Conservation (phyloP, 2,797 vertebrate genomes). For the Enteromius treurensis region DNA sequence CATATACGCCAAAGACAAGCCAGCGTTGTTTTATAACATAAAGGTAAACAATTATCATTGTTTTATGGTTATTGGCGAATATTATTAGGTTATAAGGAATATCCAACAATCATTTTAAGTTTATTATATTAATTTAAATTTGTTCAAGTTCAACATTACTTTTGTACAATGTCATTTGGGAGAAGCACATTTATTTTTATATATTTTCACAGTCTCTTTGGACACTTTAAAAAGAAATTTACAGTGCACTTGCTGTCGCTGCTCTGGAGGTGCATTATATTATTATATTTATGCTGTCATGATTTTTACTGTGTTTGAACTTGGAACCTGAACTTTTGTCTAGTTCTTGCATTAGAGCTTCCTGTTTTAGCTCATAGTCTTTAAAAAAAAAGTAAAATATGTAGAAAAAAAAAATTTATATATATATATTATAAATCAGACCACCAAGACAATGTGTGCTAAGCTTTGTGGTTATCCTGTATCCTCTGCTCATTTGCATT, state of each 20-base stretch:
- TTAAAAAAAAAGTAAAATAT: neutral
- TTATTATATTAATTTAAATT: neutral
- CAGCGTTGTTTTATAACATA: constrained; percentile 65
- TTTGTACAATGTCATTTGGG: neutral
- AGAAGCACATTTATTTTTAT: neutral
- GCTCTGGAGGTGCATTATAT: neutral
- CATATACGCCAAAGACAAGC: constrained; percentile 58
- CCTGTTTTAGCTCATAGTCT: neutral
- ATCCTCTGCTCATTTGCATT: neutral
- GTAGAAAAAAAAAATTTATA: no score
- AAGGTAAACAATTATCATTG: constrained; percentile 70
- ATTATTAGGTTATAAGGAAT: neutral
- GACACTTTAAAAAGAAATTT: neutral
- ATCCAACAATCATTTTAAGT: neutral
- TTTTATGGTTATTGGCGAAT: neutral
- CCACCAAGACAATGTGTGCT: neutral
- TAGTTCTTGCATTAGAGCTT: neutral
- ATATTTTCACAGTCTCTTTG: neutral
- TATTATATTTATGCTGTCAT: neutral
- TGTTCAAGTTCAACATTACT: neutral
- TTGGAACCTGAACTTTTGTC: constrained; percentile 7
- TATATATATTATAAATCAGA: neutral
- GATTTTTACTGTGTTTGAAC: neutral
- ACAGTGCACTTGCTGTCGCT: neutral
- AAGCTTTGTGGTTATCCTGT: no score